phyloP scores from a whole-genome alignment of 2,113 vertebrate genomes.

The Poeciliopsis turrubarensis region DNA sequence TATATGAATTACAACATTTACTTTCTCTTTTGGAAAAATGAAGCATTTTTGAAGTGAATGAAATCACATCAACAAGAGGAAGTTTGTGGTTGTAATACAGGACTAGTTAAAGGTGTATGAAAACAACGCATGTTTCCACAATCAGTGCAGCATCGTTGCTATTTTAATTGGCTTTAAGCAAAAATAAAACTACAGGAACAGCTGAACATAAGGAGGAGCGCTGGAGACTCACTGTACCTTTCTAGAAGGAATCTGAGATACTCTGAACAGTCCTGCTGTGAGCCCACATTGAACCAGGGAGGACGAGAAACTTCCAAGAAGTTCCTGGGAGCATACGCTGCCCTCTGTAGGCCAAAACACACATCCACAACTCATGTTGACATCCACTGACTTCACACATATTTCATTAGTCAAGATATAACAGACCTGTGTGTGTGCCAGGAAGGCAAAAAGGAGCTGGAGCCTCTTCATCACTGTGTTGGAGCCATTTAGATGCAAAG shows the following conservation, averaged over 20 bases:
- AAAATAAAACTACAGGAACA: not conserved
- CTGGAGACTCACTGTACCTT: conserved; percentile 80
- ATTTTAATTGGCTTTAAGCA: not conserved
- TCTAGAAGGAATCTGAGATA: conserved; percentile 96
- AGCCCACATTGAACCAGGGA: conserved; percentile 93
- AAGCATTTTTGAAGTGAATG: too few relatives aligned
- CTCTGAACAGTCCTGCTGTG: conserved; percentile 97
- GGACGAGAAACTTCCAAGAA: conserved; percentile 95
- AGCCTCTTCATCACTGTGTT: conserved; percentile 94
- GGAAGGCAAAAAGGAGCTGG: conserved; percentile 96
- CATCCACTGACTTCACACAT: not conserved
- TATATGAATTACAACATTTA: too few relatives aligned
- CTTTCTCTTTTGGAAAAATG: too few relatives aligned
- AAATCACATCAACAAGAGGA: not conserved
- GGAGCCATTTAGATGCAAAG: conserved; percentile 88
- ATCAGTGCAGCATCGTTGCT: too few relatives aligned
- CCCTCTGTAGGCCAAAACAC: conserved; percentile 81
- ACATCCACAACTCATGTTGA: conserved; percentile 3
- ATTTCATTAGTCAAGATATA: conserved; percentile 6
- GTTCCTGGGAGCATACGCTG: conserved; percentile 91
- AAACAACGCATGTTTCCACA: too few relatives aligned
- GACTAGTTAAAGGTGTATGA: too few relatives aligned
- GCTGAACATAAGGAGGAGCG: not conserved
- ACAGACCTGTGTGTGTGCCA: conserved; percentile 95
- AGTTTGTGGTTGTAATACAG: not conserved